Evolutionary conservation across 2,888 invertebrate species (phyloP).

Genomic region (Calliphora vomitoria): DNA sequence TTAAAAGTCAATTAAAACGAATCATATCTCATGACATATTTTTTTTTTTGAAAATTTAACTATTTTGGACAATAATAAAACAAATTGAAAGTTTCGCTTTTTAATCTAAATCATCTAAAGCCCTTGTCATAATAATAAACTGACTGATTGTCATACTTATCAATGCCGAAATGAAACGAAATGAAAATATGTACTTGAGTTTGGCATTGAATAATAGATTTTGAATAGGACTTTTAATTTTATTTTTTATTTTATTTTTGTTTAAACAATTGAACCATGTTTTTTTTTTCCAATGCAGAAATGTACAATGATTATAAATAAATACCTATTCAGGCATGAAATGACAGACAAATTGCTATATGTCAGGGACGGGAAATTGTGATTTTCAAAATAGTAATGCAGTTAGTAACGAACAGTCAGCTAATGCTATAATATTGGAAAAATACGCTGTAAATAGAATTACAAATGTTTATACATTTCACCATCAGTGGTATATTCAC

Average conservation of each 20-base stretch:
- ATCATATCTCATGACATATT: neutral
- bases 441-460: too few species aligned
- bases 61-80: neutral
- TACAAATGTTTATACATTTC: too few species aligned
- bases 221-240: conserved; percentile 40
- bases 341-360: neutral
- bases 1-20: neutral
- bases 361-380: conserved; percentile 10
- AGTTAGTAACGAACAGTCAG: too few species aligned
- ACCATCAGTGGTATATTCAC: too few species aligned
- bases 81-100: conserved; percentile 38
- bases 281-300: neutral
- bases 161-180: conserved; percentile 41
- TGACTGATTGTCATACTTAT: conserved; percentile 42
- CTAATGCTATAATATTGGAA: neutral
- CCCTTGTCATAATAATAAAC: conserved; percentile 31
- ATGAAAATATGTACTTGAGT: conserved; percentile 57
- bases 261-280: conserved; percentile 33
- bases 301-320: conserved; percentile 30
- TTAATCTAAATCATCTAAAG: conserved; percentile 19
- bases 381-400: neutral
- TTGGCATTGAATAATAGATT: conserved; percentile 54
- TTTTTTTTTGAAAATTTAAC: neutral
- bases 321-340: conserved; percentile 53
- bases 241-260: conserved; percentile 12